Evolutionary conservation across 2,888 invertebrate genomes (phyloP), one percentile per base, ranked within the genome.

Genomic region (Lochmaea capreae): DNA sequence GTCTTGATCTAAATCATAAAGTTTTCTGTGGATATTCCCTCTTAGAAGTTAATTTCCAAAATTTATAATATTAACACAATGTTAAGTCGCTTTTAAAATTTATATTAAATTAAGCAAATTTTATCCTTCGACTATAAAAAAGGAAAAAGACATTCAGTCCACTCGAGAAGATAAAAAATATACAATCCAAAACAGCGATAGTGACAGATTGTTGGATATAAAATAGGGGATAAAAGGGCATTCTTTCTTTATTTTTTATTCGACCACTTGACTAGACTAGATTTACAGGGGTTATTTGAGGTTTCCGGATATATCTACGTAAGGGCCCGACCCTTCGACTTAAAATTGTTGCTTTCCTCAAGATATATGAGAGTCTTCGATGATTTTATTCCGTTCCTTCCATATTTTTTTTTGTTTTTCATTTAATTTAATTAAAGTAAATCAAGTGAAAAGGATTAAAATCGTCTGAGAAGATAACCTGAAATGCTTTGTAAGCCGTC

Each of bases 191-290:
- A 83, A 83, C 81, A 82, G 81, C 84, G 83, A 84, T 84, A 81
- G 81, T 82, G 84, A 84, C 84, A 84, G 83, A 84, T 84, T 82
- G 83, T 80, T 79, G 39, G 81, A 81, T 80, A 84, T 84, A 84
- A 84, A 84, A 84, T 81, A 81, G 82, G 82, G 82, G 81, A 83
- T 83, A 82, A 83, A 83, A 84, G 83, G 82, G 82, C 80, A 81
- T 77, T 77, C 76, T 80, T 81, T 82, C 81, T 80, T 81, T 81
- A 81, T 82, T 82, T 83, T 83, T 82, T 82, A 84, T 83, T 83
- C 82, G 84, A 82, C 82, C 83, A 84, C 83, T 84, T 84, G 83
- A 82, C 83, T 81, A 39, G 1, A 81, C 76, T 81, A 79, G 83
- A 83, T 83, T 83, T 81, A 81, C 81, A 81, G 79, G 81, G 82